phyloP scores from a whole-genome alignment of 2,888 invertebrate genomes.

The Spialia ferax region DNA sequence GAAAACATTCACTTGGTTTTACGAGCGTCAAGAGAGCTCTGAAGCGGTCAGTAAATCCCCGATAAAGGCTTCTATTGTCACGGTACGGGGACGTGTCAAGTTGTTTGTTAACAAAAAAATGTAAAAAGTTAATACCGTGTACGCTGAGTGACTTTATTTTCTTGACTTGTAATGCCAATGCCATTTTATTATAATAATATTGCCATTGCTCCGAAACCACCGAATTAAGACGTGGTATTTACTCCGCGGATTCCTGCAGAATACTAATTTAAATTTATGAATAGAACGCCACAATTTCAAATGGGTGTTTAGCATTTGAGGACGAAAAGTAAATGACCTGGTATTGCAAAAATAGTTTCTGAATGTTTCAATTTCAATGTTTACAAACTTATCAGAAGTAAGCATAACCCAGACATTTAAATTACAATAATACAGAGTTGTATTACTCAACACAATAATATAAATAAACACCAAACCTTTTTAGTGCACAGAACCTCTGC shows the following conservation, averaged over 20 bases:
- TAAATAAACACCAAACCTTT: too few relatives aligned
- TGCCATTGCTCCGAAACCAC: background rate
- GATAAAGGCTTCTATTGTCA: background rate
- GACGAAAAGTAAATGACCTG: background rate
- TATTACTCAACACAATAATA: too few relatives aligned
- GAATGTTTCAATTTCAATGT: background rate
- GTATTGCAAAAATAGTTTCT: background rate
- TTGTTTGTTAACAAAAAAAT: background rate
- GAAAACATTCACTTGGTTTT: slow-evolving; percentile 2
- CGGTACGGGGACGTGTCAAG: background rate
- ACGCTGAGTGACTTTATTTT: too few relatives aligned
- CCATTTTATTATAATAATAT: background rate
- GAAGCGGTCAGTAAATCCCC: background rate
- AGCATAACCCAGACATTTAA: too few relatives aligned
- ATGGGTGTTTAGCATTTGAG: background rate
- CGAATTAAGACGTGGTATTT: background rate
- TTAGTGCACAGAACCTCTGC: too few relatives aligned
- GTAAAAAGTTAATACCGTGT: background rate
- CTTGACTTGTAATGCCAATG: background rate
- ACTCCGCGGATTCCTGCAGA: background rate
- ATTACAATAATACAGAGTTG: too few relatives aligned
- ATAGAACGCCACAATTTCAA: background rate
- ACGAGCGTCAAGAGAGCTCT: background rate
- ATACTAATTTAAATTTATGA: slow-evolving; percentile 5
- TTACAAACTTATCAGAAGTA: too few relatives aligned